A percentile compares a stretch with the other conserved stretches of the same genome.
Evolutionary conservation across 2,888 invertebrate genomes (phyloP).

Genomic region (Laothoe populi): DNA sequence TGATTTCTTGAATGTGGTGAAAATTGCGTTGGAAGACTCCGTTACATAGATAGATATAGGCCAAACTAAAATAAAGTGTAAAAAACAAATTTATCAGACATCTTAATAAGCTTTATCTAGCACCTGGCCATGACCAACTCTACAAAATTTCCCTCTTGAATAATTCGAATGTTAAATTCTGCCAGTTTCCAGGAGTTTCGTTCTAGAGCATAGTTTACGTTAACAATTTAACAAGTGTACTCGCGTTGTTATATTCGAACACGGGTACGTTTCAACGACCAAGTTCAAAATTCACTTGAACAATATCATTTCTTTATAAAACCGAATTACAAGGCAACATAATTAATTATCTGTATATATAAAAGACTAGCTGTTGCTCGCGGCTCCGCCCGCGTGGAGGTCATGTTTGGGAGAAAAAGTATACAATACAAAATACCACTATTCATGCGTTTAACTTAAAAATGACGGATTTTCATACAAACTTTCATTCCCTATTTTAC

Average conservation of each 20-base stretch:
- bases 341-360: not conserved
- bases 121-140: not conserved
- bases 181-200: conserved; percentile 7
- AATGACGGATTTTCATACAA: no score
- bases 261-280: not conserved
- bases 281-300: conserved; percentile 4
- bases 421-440: no score
- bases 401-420: no score
- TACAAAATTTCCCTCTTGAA: not conserved
- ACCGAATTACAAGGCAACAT: not conserved
- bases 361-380: no score
- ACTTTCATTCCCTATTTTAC: no score
- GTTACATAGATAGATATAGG: no score
- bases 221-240: conserved; percentile 17
- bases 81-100: no score
- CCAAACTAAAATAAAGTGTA: no score
- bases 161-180: conserved; percentile 12
- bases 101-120: not conserved
- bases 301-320: not conserved
- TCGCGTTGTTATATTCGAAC: not conserved
- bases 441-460: no score
- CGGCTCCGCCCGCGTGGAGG: no score
- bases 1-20: no score
- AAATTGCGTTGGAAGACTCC: no score
- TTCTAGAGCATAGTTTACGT: conserved; percentile 20